Evolutionary conservation across 1,140 invertebrate genomes (phyloP).

Genomic region (Drosophila murphyi): DNA sequence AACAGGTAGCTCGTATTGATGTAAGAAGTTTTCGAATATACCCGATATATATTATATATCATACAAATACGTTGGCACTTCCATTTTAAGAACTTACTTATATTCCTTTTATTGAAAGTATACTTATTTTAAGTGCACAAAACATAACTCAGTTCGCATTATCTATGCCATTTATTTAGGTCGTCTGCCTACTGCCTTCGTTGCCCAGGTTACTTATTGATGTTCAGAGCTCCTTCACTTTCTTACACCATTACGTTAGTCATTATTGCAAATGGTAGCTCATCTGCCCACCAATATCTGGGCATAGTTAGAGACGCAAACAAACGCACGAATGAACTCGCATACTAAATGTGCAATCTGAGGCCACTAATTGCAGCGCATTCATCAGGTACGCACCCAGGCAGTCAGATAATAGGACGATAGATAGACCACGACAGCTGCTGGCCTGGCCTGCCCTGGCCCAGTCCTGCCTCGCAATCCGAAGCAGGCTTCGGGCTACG

Average conservation of each 20-base stretch:
- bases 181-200: too few relatives aligned
- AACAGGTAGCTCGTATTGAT: too few relatives aligned
- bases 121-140: too few relatives aligned
- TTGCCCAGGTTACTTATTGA: conserved; percentile 15
- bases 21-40: too few relatives aligned
- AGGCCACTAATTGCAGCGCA: conserved; percentile 77
- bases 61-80: too few relatives aligned
- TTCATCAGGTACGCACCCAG: conserved; percentile 60
- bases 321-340: conserved; percentile 47
- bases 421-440: conserved; percentile 24
- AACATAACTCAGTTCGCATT: background rate
- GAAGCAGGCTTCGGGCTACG: background rate
- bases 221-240: background rate
- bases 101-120: background rate
- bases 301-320: conserved; percentile 46
- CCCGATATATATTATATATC: too few relatives aligned
- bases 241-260: conserved; percentile 23
- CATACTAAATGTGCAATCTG: conserved; percentile 77
- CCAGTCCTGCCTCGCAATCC: background rate
- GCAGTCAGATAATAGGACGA: conserved; percentile 5
- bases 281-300: conserved; percentile 48
- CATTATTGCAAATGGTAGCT: conserved; percentile 42
- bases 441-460: too few relatives aligned
- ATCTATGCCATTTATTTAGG: too few relatives aligned
- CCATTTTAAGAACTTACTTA: too few relatives aligned